Conservation (phyloP, 2,797 vertebrate species). For the Darevskia nairensis region DNA sequence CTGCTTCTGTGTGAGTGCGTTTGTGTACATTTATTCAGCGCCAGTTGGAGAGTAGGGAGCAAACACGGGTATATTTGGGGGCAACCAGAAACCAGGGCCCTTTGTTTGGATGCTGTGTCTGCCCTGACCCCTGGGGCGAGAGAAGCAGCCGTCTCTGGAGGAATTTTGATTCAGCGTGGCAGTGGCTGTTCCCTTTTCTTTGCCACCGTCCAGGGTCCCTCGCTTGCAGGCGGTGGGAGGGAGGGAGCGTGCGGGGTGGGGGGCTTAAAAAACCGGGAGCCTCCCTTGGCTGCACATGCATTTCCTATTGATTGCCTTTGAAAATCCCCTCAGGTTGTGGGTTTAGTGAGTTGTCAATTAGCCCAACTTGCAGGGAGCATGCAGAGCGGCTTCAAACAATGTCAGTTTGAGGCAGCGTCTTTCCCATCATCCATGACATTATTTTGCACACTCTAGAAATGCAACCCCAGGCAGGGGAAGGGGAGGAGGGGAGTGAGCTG, state of each 20-base stretch:
- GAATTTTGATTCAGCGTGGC: slow-evolving; percentile 40
- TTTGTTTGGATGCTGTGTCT: slow-evolving; percentile 28
- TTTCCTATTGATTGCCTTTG: slow-evolving; percentile 29
- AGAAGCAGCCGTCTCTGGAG: slow-evolving; percentile 47
- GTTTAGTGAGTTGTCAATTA: slow-evolving; percentile 39
- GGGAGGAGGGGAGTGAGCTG: background rate
- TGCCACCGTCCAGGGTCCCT: slow-evolving; percentile 35
- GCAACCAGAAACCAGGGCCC: background rate
- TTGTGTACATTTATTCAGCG: background rate
- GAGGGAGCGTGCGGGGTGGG: background rate
- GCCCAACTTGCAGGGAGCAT: slow-evolving; percentile 25
- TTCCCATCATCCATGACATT: slow-evolving; percentile 27
- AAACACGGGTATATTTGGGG: background rate
- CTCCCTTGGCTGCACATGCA: background rate
- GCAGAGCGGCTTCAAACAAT: slow-evolving; percentile 21
- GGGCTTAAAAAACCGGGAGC: slow-evolving; percentile 2
- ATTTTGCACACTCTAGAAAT: slow-evolving; percentile 31
- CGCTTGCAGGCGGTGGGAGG: background rate
- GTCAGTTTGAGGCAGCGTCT: slow-evolving; percentile 15
- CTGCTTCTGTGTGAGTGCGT: background rate
- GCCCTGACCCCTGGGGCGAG: slow-evolving; percentile 24
- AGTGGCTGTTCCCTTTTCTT: slow-evolving; percentile 19
- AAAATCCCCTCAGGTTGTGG: slow-evolving; percentile 29
- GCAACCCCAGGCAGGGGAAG: background rate
- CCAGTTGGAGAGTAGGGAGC: background rate